phyloP scores from a whole-genome alignment of 2,797 vertebrate species.

The Propithecus deckenii region DNA sequence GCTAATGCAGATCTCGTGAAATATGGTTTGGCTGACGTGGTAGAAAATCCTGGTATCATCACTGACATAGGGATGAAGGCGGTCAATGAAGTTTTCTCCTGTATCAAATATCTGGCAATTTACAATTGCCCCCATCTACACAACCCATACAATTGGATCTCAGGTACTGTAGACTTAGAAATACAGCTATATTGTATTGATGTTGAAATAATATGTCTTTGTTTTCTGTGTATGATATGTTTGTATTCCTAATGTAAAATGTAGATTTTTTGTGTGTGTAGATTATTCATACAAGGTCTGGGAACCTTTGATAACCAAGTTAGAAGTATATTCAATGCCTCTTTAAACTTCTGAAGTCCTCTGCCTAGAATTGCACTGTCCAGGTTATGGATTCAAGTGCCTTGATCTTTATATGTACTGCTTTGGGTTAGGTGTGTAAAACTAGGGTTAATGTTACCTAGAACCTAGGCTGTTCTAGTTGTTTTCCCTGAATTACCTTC shows the following conservation, averaged over 20 bases:
- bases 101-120: slow-evolving; percentile 97
- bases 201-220: background rate
- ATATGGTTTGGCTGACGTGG: slow-evolving; percentile 97
- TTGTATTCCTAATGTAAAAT: slow-evolving; percentile 28
- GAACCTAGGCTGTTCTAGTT: background rate
- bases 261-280: background rate
- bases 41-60: slow-evolving; percentile 99
- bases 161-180: slow-evolving; percentile 88
- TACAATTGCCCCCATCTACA: slow-evolving; percentile 99
- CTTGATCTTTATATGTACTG: background rate
- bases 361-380: background rate
- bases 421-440: background rate
- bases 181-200: background rate
- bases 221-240: background rate
- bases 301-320: background rate
- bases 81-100: slow-evolving; percentile 98
- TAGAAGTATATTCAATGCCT: background rate
- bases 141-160: slow-evolving; percentile 98
- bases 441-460: background rate
- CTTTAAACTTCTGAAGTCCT: slow-evolving; percentile 15
- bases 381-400: background rate
- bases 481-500: slow-evolving; percentile 31
- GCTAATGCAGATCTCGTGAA: slow-evolving; percentile 97
- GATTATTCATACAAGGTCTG: slow-evolving; percentile 6
- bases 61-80: slow-evolving; percentile 99